Evolutionary conservation across 2,888 invertebrate species (phyloP).

Genomic region (Lamellibrachia columna): DNA sequence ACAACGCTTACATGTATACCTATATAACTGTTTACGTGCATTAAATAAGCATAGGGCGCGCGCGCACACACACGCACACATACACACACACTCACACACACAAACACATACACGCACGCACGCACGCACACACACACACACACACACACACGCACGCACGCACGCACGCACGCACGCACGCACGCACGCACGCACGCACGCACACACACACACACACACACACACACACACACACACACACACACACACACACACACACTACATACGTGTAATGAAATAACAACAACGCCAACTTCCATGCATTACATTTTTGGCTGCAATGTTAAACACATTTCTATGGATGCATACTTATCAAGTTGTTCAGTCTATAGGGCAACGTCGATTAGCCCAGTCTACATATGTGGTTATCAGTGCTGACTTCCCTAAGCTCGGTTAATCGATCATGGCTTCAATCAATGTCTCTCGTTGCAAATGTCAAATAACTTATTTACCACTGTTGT

Average conservation of each 20-base stretch:
- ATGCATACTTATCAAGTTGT: neutral
- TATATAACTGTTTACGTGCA: neutral
- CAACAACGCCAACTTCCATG: neutral
- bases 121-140: no score
- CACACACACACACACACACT: neutral
- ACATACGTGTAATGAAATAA: neutral
- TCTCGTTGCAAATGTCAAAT: conserved; percentile 8
- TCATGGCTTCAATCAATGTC: neutral
- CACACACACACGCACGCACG: no score
- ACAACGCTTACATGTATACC: neutral
- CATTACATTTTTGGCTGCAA: neutral
- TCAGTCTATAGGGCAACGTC: neutral
- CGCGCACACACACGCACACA: neutral
- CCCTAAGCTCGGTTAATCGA: conserved; percentile 5
- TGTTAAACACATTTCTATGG: neutral
- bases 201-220: no score
- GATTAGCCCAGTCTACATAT: neutral
- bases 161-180: no score
- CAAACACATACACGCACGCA: no score
- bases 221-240: neutral
- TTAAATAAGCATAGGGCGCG: no score
- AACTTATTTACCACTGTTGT: neutral
- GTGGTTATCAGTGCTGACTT: neutral
- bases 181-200: no score
- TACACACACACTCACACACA: no score